These are phyloP conservation scores for Tragelaphus buxtoni DNA, from an alignment of 2,113 vertebrate genomes.

Conservation along the genomic window DNA sequence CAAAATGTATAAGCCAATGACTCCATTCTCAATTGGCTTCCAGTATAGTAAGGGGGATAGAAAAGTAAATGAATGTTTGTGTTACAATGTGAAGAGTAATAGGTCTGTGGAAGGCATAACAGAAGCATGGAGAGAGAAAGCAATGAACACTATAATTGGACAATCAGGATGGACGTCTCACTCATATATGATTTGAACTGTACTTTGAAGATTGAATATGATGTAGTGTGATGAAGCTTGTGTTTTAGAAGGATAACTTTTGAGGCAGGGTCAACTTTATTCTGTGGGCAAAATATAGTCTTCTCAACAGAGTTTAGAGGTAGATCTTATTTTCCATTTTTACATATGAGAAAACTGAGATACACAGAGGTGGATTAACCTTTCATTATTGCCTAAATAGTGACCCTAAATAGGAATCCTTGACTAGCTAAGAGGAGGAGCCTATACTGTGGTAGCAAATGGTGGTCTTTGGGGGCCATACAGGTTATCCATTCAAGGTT, in stretches of 20 bases:
- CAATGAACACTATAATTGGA: neutral
- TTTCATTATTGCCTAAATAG: neutral
- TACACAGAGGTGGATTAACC: neutral
- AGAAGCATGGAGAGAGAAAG: neutral
- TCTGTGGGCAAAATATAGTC: neutral
- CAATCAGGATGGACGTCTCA: neutral
- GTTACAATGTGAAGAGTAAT: neutral
- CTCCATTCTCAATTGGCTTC: neutral
- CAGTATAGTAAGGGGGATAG: neutral
- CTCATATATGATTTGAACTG: neutral
- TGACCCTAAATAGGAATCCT: neutral
- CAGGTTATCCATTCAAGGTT: neutral
- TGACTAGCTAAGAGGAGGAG: neutral
- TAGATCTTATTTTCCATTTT: neutral
- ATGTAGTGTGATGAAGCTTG: neutral
- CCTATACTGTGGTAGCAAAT: no score
- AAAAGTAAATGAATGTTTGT: neutral
- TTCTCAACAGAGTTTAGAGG: neutral
- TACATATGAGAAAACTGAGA: neutral
- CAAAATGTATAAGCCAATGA: neutral
- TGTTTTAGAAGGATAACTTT: neutral
- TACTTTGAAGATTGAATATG: neutral
- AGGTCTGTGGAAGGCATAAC: neutral
- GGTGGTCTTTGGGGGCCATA: neutral
- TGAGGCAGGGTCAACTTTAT: neutral